phyloP scores from a whole-genome alignment of 2,888 invertebrate genomes.

The Oscheius sp. region DNA sequence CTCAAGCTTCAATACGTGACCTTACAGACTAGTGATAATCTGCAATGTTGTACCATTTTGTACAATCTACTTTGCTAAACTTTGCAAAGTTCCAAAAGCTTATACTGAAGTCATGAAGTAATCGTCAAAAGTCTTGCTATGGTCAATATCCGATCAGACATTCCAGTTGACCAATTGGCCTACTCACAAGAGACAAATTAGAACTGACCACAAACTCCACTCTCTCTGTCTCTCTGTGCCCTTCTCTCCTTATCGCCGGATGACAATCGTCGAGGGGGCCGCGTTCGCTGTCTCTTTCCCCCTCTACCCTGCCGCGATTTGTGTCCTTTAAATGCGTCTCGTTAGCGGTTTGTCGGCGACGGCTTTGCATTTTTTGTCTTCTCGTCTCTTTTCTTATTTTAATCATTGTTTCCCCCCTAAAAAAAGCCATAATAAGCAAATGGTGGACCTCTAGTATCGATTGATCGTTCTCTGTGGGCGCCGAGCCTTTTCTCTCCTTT shows the following conservation, averaged over 20 bases:
- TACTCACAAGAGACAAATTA: background rate
- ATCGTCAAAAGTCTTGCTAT: too few relatives aligned
- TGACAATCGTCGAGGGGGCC: background rate
- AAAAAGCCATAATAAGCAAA: too few relatives aligned
- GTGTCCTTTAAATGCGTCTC: background rate
- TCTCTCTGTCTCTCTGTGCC: background rate
- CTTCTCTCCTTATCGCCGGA: conserved; percentile 3
- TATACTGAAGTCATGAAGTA: too few relatives aligned
- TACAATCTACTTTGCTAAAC: too few relatives aligned
- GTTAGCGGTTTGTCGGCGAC: background rate
- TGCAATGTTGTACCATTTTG: too few relatives aligned
- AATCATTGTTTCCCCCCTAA: too few relatives aligned
- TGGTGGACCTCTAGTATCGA: too few relatives aligned
- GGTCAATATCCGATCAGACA: too few relatives aligned
- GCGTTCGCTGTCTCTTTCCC: background rate
- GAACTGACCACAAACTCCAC: background rate
- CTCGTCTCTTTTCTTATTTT: background rate
- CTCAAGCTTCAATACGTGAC: too few relatives aligned
- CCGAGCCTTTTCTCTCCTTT: background rate
- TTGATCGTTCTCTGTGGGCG: background rate
- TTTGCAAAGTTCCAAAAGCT: too few relatives aligned
- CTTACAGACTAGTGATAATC: too few relatives aligned
- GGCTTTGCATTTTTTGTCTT: background rate
- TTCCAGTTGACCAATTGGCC: too few relatives aligned
- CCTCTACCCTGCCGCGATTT: conserved; percentile 4